Percentiles rank a stretch among this genome's conserved stretches.
These are phyloP conservation scores for Crocidura indochinensis DNA, from an alignment of 2,797 vertebrate species.

Conservation along the genomic window DNA sequence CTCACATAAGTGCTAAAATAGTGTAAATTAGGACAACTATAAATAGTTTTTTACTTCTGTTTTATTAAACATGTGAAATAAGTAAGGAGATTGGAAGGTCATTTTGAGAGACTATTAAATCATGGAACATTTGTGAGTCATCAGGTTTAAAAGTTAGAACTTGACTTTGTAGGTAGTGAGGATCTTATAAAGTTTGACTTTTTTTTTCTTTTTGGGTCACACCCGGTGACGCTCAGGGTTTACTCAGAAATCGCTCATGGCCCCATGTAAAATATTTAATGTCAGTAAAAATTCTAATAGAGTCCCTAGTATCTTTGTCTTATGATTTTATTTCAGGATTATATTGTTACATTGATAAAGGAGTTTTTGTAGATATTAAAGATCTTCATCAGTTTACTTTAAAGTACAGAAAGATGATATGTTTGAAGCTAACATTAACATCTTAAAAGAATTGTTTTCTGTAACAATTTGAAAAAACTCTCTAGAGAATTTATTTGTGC, in stretches of 20 bases:
- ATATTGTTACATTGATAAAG: neutral
- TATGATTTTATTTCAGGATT: neutral
- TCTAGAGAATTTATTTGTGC: no score
- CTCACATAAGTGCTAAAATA: neutral
- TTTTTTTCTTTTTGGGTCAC: neutral
- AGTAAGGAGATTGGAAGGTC: neutral
- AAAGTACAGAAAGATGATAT: slow-evolving; percentile 9
- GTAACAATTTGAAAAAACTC: no score
- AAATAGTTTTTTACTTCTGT: neutral
- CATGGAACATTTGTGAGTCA: neutral
- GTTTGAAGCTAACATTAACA: neutral
- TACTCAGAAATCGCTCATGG: no score
- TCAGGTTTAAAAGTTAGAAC: neutral
- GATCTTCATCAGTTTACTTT: slow-evolving; percentile 25
- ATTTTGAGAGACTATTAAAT: neutral
- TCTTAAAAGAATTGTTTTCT: slow-evolving; percentile 48
- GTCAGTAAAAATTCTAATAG: slow-evolving; percentile 39
- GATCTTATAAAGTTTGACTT: neutral
- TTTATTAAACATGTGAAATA: neutral
- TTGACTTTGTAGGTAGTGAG: neutral
- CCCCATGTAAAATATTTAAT: neutral
- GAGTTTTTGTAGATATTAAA: slow-evolving; percentile 33
- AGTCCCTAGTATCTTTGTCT: neutral
- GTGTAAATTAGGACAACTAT: neutral
- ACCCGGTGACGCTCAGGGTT: no score